A percentile compares a stretch with the other conserved stretches of the same genome.
Evolutionary conservation across 2,797 vertebrate species (phyloP).

Genomic region (Cebuella pygmaea): DNA sequence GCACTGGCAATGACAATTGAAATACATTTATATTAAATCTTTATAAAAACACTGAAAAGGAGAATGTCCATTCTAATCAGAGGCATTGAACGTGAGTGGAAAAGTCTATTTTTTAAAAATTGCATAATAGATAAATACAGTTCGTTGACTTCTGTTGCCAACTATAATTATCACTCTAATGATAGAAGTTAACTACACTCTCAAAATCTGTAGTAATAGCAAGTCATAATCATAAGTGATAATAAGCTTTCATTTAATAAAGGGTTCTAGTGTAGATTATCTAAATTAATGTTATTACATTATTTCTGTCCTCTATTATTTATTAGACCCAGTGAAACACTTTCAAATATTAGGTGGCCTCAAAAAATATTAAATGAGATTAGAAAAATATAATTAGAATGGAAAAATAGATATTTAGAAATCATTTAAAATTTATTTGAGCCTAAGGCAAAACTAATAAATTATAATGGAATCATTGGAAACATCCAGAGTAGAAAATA

Average conservation of each 20-base stretch:
- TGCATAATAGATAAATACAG: conserved; percentile 12
- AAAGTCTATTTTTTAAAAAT: neutral
- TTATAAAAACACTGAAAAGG: neutral
- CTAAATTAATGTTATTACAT: conserved; percentile 22
- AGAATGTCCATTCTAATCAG: conserved; percentile 1
- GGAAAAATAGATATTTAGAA: neutral
- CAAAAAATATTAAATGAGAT: conserved; percentile 14
- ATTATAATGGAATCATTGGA: neutral
- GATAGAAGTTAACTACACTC: neutral
- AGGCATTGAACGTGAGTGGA: neutral
- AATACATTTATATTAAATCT: neutral
- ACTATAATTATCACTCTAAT: conserved; percentile 31
- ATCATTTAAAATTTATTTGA: conserved; percentile 15
- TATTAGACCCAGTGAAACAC: conserved; percentile 5
- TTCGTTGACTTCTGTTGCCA: conserved; percentile 35
- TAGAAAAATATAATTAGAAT: conserved; percentile 30
- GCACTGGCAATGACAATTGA: neutral
- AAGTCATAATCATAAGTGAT: conserved; percentile 19
- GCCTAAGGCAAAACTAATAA: conserved; percentile 11
- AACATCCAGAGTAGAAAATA: neutral
- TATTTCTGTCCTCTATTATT: neutral
- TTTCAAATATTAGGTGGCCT: neutral
- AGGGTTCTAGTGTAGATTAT: neutral
- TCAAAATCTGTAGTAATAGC: conserved; percentile 20
- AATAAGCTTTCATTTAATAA: conserved; percentile 14